These are phyloP conservation scores for Caenorhabditis sinica DNA, from an alignment of 2,888 invertebrate species.

Conservation along the genomic window DNA sequence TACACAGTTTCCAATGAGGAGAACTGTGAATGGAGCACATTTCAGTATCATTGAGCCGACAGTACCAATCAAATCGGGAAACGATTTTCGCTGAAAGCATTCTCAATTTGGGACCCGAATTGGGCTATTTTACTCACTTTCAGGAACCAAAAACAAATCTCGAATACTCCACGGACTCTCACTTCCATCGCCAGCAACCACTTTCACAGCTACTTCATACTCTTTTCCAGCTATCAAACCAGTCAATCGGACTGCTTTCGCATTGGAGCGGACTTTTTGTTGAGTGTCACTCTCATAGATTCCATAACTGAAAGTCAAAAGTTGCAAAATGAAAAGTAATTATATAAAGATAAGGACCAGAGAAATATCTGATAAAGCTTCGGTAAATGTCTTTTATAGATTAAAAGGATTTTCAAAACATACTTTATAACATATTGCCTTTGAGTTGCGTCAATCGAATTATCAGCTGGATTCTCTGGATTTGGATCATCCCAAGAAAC, in stretches of 20 bases:
- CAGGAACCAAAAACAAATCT: slow-evolving; percentile 73
- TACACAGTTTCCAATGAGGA: slow-evolving; percentile 63
- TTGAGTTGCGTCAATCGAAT: slow-evolving; percentile 65
- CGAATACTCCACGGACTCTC: slow-evolving; percentile 81
- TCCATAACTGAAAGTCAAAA: slow-evolving; percentile 68
- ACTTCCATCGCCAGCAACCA: slow-evolving; percentile 76
- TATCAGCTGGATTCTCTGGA: slow-evolving; percentile 67
- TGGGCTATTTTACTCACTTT: too few species aligned
- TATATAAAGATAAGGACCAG: too few species aligned
- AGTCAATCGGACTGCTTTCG: slow-evolving; percentile 69
- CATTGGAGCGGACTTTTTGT: slow-evolving; percentile 74
- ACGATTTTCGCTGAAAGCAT: slow-evolving; percentile 15
- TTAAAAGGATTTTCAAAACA: slow-evolving; percentile 30
- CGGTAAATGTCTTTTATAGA: too few species aligned
- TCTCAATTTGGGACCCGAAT: too few species aligned
- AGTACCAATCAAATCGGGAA: slow-evolving; percentile 57
- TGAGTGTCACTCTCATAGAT: slow-evolving; percentile 72
- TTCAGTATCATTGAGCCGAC: slow-evolving; percentile 61
- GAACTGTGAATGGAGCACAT: slow-evolving; percentile 55
- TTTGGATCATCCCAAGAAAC: slow-evolving; percentile 81
- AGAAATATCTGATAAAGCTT: too few species aligned
- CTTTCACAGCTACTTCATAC: slow-evolving; percentile 79
- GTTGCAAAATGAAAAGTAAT: too few species aligned
- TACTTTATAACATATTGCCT: slow-evolving; percentile 80
- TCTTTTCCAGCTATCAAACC: slow-evolving; percentile 66